Conservation (phyloP, 1,140 invertebrate species). For the Zaprionus africanus region DNA sequence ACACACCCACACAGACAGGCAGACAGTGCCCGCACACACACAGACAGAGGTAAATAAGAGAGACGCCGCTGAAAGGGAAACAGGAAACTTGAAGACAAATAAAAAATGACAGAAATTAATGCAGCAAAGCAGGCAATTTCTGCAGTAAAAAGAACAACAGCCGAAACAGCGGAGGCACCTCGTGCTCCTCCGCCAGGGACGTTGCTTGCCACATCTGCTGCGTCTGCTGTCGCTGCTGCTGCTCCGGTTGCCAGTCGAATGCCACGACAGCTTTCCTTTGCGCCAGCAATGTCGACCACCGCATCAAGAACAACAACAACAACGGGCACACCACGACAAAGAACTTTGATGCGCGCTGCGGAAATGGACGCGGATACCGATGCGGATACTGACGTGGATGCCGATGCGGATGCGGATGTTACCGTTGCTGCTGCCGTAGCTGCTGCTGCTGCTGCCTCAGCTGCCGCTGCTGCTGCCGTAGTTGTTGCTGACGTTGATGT, state of each 20-base stretch:
- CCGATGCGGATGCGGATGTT: conserved; percentile 15
- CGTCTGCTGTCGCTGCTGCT: neutral
- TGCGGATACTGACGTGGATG: conserved; percentile 61
- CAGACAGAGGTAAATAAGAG: neutral
- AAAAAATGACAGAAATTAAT: conserved; percentile 63
- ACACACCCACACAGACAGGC: neutral
- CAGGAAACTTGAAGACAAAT: conserved; percentile 27
- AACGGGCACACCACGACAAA: conserved; percentile 51
- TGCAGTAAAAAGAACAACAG: conserved; percentile 47
- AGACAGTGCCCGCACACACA: neutral
- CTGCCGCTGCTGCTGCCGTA: conserved; percentile 37
- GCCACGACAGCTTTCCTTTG: neutral
- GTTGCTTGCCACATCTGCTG: neutral
- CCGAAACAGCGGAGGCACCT: conserved; percentile 15
- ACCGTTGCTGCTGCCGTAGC: neutral
- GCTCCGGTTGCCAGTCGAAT: neutral
- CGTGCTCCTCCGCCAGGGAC: neutral
- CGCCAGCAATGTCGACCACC: conserved; percentile 6
- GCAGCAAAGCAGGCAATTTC: conserved; percentile 43
- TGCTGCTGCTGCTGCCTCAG: neutral
- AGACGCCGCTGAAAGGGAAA: neutral
- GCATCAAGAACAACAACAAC: conserved; percentile 32
- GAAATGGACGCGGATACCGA: conserved; percentile 71
- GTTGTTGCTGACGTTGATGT: conserved; percentile 35
- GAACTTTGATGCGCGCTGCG: conserved; percentile 64